These are phyloP conservation scores for Ladona fulva DNA, from an alignment of 1,140 invertebrate genomes.

Conservation along the genomic window DNA sequence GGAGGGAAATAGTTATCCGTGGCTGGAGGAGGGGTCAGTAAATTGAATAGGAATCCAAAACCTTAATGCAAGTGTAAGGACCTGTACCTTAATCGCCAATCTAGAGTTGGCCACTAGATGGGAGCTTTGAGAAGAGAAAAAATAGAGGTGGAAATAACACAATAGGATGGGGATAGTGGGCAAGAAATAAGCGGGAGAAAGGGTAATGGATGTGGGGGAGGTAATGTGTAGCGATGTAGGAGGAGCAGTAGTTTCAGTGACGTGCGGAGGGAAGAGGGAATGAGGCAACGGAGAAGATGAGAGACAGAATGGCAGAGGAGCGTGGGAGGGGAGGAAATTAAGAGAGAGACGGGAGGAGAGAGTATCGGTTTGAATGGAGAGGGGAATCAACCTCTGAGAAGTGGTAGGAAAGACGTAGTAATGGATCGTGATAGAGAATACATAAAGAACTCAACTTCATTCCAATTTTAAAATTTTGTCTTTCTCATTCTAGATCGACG, in stretches of 20 bases:
- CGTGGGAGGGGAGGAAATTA: not conserved
- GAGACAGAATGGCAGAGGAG: no score
- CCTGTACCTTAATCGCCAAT: no score
- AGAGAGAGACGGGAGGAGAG: not conserved
- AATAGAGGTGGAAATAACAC: not conserved
- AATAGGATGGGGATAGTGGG: not conserved
- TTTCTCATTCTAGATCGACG: no score
- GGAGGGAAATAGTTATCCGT: no score
- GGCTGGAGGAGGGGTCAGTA: no score
- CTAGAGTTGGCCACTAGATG: not conserved
- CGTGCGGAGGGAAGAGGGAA: not conserved
- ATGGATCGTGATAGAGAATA: no score
- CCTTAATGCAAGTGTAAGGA: no score
- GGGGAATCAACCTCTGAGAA: no score
- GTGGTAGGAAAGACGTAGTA: no score
- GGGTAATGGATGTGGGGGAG: not conserved
- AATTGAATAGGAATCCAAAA: no score
- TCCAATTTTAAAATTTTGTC: no score
- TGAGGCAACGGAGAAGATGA: not conserved
- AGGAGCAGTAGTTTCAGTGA: not conserved
- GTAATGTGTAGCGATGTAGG: not conserved
- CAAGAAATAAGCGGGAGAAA: not conserved
- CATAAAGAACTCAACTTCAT: no score
- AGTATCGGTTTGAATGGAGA: not conserved
- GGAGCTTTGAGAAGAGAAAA: not conserved